Percentiles rank a stretch among this genome's conserved stretches.
Evolutionary conservation across 2,797 vertebrate species (phyloP).

Genomic region (Sphenodon punctatus): DNA sequence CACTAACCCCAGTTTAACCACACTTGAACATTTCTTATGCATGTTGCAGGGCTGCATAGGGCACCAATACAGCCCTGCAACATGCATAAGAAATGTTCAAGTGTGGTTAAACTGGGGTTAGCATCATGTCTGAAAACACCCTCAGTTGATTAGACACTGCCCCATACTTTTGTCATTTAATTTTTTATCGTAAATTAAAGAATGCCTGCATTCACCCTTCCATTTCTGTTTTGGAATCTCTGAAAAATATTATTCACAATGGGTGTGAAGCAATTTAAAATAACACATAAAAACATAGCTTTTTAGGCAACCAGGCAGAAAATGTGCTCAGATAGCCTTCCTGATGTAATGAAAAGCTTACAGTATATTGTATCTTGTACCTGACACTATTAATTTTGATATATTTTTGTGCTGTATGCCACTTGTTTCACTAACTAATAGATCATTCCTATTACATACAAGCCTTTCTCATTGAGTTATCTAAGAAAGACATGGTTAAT

Average conservation of each 20-base stretch:
- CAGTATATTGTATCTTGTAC: conserved; percentile 12
- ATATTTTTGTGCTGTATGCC: conserved; percentile 34
- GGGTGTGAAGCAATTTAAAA: neutral
- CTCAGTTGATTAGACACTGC: neutral
- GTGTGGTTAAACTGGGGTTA: too few species aligned
- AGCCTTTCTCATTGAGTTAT: conserved; percentile 2
- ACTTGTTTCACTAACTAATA: conserved; percentile 43
- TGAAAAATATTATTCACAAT: conserved; percentile 33
- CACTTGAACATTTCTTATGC: too few species aligned
- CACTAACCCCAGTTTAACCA: too few species aligned
- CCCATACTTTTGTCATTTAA: neutral
- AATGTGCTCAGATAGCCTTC: conserved; percentile 18
- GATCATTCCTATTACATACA: conserved; percentile 12
- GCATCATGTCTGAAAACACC: too few species aligned
- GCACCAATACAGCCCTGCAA: too few species aligned
- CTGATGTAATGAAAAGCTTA: conserved; percentile 39
- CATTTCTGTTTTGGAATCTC: conserved; percentile 29
- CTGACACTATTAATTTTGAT: conserved; percentile 31
- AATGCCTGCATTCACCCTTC: neutral
- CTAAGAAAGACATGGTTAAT: conserved; percentile 5
- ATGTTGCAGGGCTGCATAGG: too few species aligned
- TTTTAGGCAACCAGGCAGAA: conserved; percentile 51
- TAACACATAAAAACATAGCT: conserved; percentile 5
- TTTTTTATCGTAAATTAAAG: conserved; percentile 27
- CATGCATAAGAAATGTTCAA: too few species aligned